Base-by-base conservation (phyloP, 2,888 invertebrate species). In the Augiades crinisus region DNA sequence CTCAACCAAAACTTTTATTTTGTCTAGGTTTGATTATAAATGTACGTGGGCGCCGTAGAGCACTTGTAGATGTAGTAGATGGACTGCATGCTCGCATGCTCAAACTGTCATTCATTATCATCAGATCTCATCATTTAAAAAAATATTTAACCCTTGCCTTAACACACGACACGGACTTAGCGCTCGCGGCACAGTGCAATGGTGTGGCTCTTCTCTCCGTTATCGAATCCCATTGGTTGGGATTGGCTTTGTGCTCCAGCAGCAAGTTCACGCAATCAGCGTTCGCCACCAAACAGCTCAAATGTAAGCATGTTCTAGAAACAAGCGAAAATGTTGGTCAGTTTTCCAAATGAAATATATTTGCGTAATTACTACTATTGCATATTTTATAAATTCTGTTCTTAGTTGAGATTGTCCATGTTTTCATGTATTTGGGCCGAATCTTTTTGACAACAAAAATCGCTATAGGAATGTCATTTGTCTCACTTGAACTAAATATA, bases 201-300 rank as follows among this genome's bases (percentile, higher is more conserved):
- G 96, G 93, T 49, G 95, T 94, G 51, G 93, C 94, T 74, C 93
- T 92, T 61, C 91, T 91, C 27, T 91, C 91, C 55, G 89, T 90
- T 14, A 86, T 86, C 38, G 81, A 91, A 79, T 94, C 96, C 94
- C 94, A 96, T 70, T 85, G 91, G 70, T 94, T 92, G 0, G 95
- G 92, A 64, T 92, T 90, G 0, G 95, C 94, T 12, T 93, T 93
- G 46, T 91, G 75, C 46, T 92, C 92, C 24, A 98, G 75, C 37
- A 98, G 82, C 30, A 95, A 81, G 65, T 92, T 92, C 1, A 94
- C 91, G 56, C 95, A 95, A 56, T 93, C 93, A 31, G 92, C 90
- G 63, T 93, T 94, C 13, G 95, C 95, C 8, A 93, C 91, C 74
- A 94, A 93, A 53, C 96, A 94, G 41, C 96, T 95, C 60, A 96